A percentile compares a stretch with the other conserved stretches of the same genome.
These are phyloP conservation scores for Rhodophaea formosa DNA, from an alignment of 2,888 invertebrate species.

Conservation along the genomic window DNA sequence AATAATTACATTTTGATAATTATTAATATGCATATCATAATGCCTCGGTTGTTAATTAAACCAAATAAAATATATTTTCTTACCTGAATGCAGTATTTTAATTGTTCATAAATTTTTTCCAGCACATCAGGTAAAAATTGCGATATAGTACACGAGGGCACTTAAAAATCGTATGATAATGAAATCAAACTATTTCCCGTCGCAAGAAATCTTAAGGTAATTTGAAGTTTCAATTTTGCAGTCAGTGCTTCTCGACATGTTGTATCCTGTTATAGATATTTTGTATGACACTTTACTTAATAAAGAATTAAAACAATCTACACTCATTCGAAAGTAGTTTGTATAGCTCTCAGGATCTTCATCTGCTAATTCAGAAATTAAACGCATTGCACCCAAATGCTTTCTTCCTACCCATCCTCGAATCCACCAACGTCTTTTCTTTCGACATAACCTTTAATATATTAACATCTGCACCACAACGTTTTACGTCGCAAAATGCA, in stretches of 20 bases:
- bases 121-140: constrained; percentile 2
- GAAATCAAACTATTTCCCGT: constrained; percentile 17
- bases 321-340: constrained; percentile 23
- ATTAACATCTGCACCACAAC: constrained; percentile 1
- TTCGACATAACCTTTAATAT: constrained; percentile 19
- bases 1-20: neutral
- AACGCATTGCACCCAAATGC: constrained; percentile 20
- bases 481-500: neutral
- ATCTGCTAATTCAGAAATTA: constrained; percentile 22
- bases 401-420: constrained; percentile 23
- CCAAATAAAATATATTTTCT: constrained; percentile 6
- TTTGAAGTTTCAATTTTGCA: constrained; percentile 17
- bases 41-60: neutral
- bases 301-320: constrained; percentile 22
- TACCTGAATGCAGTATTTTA: constrained; percentile 8
- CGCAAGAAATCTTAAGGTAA: constrained; percentile 14
- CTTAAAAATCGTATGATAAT: constrained; percentile 17
- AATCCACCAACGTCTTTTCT: constrained; percentile 24
- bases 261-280: constrained; percentile 20
- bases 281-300: constrained; percentile 10
- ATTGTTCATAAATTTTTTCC: constrained; percentile 1
- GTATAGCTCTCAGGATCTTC: constrained; percentile 22
- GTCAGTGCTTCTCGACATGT: constrained; percentile 17
- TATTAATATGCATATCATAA: neutral
- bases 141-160: constrained; percentile 13